A percentile compares a stretch with the other conserved stretches of the same genome.
phyloP scores from a whole-genome alignment of 2,888 invertebrate species.

The Euphydryas editha region DNA sequence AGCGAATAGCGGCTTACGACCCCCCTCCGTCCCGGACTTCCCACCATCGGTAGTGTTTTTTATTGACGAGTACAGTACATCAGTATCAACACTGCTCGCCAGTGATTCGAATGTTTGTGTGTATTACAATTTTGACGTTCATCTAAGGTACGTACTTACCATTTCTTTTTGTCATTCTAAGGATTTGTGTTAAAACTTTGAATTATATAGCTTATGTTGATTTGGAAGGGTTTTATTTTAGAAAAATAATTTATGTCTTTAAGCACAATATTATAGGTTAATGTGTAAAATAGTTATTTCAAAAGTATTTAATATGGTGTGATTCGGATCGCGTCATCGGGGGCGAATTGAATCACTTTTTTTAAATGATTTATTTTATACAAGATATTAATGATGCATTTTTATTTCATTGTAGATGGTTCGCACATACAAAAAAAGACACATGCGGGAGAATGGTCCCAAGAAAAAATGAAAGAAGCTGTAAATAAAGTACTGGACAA shows the following conservation, averaged over 20 bases:
- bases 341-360: neutral
- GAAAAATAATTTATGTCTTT: neutral
- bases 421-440: neutral
- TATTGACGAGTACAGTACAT: neutral
- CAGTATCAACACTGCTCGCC: neutral
- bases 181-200: neutral
- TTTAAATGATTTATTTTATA: neutral
- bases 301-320: neutral
- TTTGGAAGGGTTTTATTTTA: neutral
- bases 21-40: neutral
- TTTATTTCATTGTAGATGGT: neutral
- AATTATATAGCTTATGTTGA: neutral
- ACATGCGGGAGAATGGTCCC: neutral
- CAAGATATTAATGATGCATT: neutral
- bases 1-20: neutral
- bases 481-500: neutral
- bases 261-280: neutral
- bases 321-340: neutral
- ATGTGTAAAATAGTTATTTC: neutral
- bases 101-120: neutral
- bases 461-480: neutral
- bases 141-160: conserved; percentile 4
- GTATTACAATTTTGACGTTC: neutral
- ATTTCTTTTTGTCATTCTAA: conserved; percentile 1
- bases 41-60: neutral